Percentiles rank a stretch among this genome's conserved stretches.
Evolutionary conservation across 2,113 vertebrate genomes (phyloP).

Genomic region (Corydoras maculifer): DNA sequence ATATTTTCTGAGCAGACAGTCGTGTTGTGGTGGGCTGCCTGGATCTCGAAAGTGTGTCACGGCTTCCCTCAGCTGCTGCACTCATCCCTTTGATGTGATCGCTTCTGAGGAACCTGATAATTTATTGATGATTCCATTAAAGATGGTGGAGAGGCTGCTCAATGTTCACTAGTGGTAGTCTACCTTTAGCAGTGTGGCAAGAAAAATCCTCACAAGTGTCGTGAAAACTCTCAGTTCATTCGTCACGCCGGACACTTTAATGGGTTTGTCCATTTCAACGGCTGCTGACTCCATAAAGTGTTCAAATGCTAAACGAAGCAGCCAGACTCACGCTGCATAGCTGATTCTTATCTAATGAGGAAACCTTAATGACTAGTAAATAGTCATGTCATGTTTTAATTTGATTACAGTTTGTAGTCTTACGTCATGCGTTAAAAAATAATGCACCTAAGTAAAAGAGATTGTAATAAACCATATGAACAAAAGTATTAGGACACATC

Average conservation of each 20-base stretch:
- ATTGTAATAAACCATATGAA: too few species aligned
- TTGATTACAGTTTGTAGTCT: too few species aligned
- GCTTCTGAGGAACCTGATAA: slow-evolving; percentile 71
- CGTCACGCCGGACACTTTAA: neutral
- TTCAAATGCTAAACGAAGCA: too few species aligned
- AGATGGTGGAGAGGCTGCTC: slow-evolving; percentile 59
- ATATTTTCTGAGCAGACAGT: slow-evolving; percentile 54
- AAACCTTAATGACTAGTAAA: too few species aligned
- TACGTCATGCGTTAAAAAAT: too few species aligned
- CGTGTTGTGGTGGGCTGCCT: slow-evolving; percentile 47
- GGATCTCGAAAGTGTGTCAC: slow-evolving; percentile 55
- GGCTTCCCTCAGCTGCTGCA: slow-evolving; percentile 59
- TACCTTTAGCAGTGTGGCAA: slow-evolving; percentile 33
- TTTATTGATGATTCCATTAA: slow-evolving; percentile 79
- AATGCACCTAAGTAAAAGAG: too few species aligned
- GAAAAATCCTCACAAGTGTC: slow-evolving; percentile 20
- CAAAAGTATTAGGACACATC: too few species aligned
- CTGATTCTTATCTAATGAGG: too few species aligned
- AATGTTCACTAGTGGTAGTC: slow-evolving; percentile 37
- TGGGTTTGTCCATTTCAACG: neutral
- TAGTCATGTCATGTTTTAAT: too few species aligned
- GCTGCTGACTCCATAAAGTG: neutral
- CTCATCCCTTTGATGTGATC: slow-evolving; percentile 72
- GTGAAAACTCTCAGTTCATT: neutral
- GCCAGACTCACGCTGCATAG: too few species aligned